Base-by-base conservation (phyloP, 2,888 invertebrate genomes). In the Protonemura montana region DNA sequence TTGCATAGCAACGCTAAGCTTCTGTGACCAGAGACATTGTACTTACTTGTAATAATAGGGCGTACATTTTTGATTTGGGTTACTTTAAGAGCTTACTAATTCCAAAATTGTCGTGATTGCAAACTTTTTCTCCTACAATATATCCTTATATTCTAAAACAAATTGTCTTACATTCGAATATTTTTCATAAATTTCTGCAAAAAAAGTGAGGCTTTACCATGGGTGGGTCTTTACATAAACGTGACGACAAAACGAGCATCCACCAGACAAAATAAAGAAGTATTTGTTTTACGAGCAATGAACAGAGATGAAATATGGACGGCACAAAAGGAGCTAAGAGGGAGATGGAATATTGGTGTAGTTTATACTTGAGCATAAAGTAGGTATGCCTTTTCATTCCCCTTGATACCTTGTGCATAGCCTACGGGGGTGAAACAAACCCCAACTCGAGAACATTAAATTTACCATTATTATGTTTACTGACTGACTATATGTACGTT, bases 381-480 rank as follows among this genome's bases (percentile, higher is more conserved):
- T n/a, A n/a, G n/a, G n/a, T 59, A 21, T 59, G 59, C 78, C 27
- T 26, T 78, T 78, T 27, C 78, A 78, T 27, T 78, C 78, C 78
- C 78, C 78, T 30, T 29, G 81, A 28, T 76, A 59, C 84, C 84
- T 76, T 84, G 28, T 28, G 76, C 21, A 59, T 81, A n/a, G 81
- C 81, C 81, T 30, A 28, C 7, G 84, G n/a, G 84, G 84, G 26
- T 76, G 27, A 84, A 84, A 26, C 59, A 59, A 76, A 59, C 27
- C 28, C 84, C 84, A 84, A 27, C 84, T 84, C 59, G n/a, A 26
- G 76, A 76, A 84, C 88, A 88, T 88, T 86, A 88, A 87, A 88
- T 88, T 86, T 86, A 85, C 88, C 88, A 87, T 88, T 88, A 88
- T 88, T 88, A 87, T 88, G 88, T 88, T 88, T 87, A 88, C 88